Evolutionary conservation across 2,113 vertebrate genomes (phyloP), one percentile per base, ranked within the genome.

Genomic region (Oryzias celebensis): DNA sequence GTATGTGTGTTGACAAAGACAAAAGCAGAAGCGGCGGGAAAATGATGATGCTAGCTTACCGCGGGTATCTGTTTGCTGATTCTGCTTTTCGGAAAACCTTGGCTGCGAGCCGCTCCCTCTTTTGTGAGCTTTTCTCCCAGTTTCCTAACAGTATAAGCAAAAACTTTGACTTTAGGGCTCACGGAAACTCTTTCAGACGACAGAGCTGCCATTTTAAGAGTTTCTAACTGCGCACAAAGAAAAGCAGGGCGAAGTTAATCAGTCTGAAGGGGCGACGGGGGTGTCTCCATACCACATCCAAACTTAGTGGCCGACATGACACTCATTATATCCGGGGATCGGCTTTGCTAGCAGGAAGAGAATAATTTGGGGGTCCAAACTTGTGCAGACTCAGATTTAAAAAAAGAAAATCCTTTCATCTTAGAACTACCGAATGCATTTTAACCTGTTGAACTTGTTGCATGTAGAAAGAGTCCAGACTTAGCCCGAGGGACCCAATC

Each of bases 81-180:
- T 15, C 53, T 71, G 56, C 63, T 75, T 76, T 60, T 65, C 28
- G 14, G 52, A 52, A 50, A 41, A 14, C 61, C 14, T 56, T 60
- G 62, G 52, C 67, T 58, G 18, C 2, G 5, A 43, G 75, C 77
- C 75, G 65, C 81, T 86, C 71, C 71, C 62, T 75, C 50, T 66
- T 77, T 80, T 81, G 62, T 64, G 75, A 60, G 26, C 28, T 52
- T 41, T 44, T 23, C 17, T 45, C 36, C 16, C 56, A 23, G 24
- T 41, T 36, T 7, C 2, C 65, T 41, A 51, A 53, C 36, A 18
- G n/a, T 48, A 7, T 13, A 57, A 44, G 14, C 5, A 23, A 44
- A 58, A 42, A 5, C 7, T 3, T 3, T 7, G 0, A 20, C 20
- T 26, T 7, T 5, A 24, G 10, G 17, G 4, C 20, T 18, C 20